Evolutionary conservation across 2,113 vertebrate genomes (phyloP).

Genomic region (Petroica traversi): DNA sequence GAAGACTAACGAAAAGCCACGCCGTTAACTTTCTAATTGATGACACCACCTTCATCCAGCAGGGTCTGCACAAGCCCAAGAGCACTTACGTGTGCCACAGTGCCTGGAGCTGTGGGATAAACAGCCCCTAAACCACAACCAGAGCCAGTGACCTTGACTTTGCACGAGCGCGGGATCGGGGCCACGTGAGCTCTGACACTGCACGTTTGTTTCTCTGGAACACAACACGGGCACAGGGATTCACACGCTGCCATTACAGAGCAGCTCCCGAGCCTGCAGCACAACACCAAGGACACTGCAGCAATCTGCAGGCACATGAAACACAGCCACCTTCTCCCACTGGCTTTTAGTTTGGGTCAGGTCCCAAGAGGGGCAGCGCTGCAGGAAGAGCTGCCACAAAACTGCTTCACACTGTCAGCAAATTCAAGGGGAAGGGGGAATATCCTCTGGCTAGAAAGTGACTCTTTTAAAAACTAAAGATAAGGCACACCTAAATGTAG

Average conservation of each 20-base stretch:
- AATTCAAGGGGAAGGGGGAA: background rate
- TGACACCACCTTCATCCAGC: background rate
- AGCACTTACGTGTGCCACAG: background rate
- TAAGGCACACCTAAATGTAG: background rate
- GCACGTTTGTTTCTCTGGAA: background rate
- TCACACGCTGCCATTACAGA: background rate
- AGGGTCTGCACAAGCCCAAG: background rate
- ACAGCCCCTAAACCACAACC: background rate
- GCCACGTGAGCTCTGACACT: background rate
- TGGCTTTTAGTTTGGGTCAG: background rate
- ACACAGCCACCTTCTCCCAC: background rate
- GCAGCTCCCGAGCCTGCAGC: background rate
- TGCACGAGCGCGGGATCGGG: fast-evolving
- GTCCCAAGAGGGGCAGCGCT: fast-evolving
- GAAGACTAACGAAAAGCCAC: background rate
- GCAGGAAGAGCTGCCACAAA: background rate
- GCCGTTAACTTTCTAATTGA: background rate
- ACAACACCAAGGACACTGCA: background rate
- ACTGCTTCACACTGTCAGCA: background rate
- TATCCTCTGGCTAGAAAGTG: background rate
- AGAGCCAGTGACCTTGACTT: background rate
- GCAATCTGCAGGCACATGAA: background rate
- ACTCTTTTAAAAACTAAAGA: background rate
- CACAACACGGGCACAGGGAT: fast-evolving
- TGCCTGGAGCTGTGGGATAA: fast-evolving